phyloP scores from a whole-genome alignment of 2,113 vertebrate species.

The Columba janthina region DNA sequence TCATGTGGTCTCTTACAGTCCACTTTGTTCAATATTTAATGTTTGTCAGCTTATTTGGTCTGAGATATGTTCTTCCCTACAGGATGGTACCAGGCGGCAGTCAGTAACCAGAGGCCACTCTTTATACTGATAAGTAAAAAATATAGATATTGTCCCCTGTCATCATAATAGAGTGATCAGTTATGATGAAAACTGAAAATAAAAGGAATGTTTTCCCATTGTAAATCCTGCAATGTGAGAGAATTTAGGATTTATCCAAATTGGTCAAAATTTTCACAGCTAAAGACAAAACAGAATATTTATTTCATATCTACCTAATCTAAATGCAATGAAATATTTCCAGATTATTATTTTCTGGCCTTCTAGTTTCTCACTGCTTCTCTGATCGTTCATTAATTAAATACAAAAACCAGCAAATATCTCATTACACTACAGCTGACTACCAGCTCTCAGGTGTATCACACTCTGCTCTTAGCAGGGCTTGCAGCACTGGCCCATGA shows the following conservation, averaged over 20 bases:
- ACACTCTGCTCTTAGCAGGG: not conserved
- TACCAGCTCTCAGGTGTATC: not conserved
- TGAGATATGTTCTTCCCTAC: not conserved
- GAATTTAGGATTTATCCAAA: not conserved
- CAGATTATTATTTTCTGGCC: not conserved
- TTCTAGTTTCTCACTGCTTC: not conserved
- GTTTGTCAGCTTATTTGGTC: not conserved
- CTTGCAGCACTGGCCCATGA: not conserved
- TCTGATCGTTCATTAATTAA: not conserved
- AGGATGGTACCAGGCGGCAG: not conserved
- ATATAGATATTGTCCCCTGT: not conserved
- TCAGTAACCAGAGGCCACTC: not conserved
- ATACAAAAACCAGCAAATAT: not conserved
- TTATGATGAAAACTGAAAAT: not conserved
- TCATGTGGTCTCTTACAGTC: not conserved
- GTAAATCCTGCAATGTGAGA: not conserved
- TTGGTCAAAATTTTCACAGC: not conserved
- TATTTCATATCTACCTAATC: not conserved
- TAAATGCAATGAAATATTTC: not conserved
- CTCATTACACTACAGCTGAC: not conserved
- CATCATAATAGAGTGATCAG: not conserved
- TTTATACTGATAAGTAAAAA: not conserved
- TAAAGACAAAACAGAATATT: not conserved
- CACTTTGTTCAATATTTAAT: conserved; percentile 4
- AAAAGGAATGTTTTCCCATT: not conserved